A percentile compares a stretch with the other conserved stretches of the same genome.
These are phyloP conservation scores for Acholoe squamosa DNA, from an alignment of 2,888 invertebrate genomes.

Conservation along the genomic window DNA sequence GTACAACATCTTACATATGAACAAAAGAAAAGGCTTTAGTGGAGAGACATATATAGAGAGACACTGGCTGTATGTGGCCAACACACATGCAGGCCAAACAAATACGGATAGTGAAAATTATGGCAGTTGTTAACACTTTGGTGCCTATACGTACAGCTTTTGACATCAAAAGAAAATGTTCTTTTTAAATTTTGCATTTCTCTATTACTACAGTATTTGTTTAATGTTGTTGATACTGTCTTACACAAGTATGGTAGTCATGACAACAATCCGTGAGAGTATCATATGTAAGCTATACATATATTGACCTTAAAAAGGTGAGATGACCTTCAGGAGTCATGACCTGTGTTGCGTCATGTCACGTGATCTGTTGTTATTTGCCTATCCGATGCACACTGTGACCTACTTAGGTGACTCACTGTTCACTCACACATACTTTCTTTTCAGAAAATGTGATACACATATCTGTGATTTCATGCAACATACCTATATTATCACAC, in stretches of 20 bases:
- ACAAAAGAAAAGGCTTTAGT: not conserved
- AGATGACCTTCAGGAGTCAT: not conserved
- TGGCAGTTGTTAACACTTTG: constrained; percentile 49
- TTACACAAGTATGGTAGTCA: not conserved
- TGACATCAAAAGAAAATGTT: constrained; percentile 25
- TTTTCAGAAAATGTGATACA: constrained; percentile 34
- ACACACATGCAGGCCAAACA: not conserved
- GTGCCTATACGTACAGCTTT: constrained; percentile 50
- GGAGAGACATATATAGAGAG: not conserved
- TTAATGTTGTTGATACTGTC: not conserved
- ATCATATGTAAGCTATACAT: not conserved
- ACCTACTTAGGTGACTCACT: constrained; percentile 41
- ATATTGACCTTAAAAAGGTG: not conserved
- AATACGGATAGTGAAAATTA: constrained; percentile 46
- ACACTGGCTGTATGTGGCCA: not conserved
- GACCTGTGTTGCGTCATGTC: constrained; percentile 26
- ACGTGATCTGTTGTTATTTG: constrained; percentile 44
- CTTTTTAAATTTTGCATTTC: constrained; percentile 33
- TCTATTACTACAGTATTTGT: constrained; percentile 46
- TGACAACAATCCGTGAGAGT: not conserved
- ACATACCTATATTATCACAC: constrained; percentile 54
- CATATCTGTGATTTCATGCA: constrained; percentile 61
- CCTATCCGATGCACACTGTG: constrained; percentile 56
- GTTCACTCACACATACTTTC: constrained; percentile 44
- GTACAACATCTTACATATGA: constrained; percentile 1